phyloP scores from a whole-genome alignment of 1,140 invertebrate genomes.

The Drosophila equinoxialis region DNA sequence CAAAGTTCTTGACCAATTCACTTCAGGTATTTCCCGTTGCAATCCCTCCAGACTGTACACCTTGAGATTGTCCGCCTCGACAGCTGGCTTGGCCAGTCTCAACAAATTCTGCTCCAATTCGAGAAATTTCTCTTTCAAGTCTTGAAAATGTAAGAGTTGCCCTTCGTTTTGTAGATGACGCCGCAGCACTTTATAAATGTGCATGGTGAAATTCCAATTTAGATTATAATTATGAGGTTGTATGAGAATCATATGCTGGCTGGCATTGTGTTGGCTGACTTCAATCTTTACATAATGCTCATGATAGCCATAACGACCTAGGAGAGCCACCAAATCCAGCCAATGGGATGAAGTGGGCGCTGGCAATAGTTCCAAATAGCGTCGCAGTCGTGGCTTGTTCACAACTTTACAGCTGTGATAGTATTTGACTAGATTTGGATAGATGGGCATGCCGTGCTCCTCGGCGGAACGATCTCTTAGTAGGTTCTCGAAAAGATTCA shows the following conservation, averaged over 20 bases:
- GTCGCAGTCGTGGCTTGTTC: constrained; percentile 24
- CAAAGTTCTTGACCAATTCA: constrained; percentile 48
- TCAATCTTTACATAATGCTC: constrained; percentile 55
- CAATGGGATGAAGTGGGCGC: constrained; percentile 29
- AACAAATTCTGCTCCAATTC: constrained; percentile 29
- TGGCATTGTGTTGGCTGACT: constrained; percentile 57
- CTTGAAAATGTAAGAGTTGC: constrained; percentile 11
- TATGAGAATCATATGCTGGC: constrained; percentile 52
- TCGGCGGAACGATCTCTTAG: neutral
- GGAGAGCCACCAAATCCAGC: constrained; percentile 45
- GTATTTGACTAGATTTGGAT: constrained; percentile 48
- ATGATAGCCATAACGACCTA: constrained; percentile 61
- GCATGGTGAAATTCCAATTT: constrained; percentile 42
- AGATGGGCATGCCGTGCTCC: constrained; percentile 42
- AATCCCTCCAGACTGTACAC: constrained; percentile 38
- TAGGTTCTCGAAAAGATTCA: constrained; percentile 40
- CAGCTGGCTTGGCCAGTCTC: constrained; percentile 14
- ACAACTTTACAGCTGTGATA: constrained; percentile 46
- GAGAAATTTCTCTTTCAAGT: constrained; percentile 30
- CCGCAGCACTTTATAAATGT: constrained; percentile 41
- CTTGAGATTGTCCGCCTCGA: constrained; percentile 36
- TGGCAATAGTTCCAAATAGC: constrained; percentile 50
- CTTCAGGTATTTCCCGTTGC: constrained; percentile 29
- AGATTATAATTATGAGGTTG: constrained; percentile 57
- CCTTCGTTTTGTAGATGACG: neutral